Evolutionary conservation across 2,797 vertebrate genomes (phyloP).

Genomic region (Lithobates pipiens): DNA sequence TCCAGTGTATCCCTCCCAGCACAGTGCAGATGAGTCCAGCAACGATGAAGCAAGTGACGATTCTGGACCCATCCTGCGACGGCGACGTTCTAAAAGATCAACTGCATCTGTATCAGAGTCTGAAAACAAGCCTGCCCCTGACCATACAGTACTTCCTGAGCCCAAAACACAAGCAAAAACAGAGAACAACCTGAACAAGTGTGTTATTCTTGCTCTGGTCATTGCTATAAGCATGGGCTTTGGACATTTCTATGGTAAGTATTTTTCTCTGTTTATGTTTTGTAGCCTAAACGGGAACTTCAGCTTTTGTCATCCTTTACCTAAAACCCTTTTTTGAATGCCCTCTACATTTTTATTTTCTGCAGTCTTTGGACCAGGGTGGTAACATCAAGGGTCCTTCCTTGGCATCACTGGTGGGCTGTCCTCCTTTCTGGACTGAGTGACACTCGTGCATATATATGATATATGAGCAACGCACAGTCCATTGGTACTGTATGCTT

Average conservation of each 20-base stretch:
- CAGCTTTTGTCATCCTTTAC: too few relatives aligned
- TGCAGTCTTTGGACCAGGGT: too few relatives aligned
- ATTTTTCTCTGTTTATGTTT: neutral
- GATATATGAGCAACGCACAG: too few relatives aligned
- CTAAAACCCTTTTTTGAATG: too few relatives aligned
- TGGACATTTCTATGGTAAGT: slow-evolving; percentile 90
- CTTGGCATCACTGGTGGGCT: too few relatives aligned
- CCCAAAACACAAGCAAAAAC: slow-evolving; percentile 58
- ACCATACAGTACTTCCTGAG: slow-evolving; percentile 53
- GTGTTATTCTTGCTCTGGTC: slow-evolving; percentile 85
- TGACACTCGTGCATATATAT: too few relatives aligned
- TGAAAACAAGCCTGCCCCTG: slow-evolving; percentile 59
- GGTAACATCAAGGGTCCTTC: too few relatives aligned
- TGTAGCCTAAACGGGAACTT: neutral
- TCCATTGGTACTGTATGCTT: too few relatives aligned
- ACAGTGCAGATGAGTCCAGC: slow-evolving; percentile 76
- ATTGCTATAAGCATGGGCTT: slow-evolving; percentile 91
- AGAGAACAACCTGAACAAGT: slow-evolving; percentile 82
- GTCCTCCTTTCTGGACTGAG: too few relatives aligned
- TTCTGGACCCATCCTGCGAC: slow-evolving; percentile 72
- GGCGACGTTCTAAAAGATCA: slow-evolving; percentile 82
- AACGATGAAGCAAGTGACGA: slow-evolving; percentile 80
- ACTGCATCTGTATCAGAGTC: slow-evolving; percentile 68
- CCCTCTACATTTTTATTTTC: too few relatives aligned
- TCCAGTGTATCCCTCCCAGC: slow-evolving; percentile 72